Percentiles rank a stretch among this genome's conserved stretches.
Evolutionary conservation across 2,113 vertebrate genomes (phyloP).

Genomic region (Phylloscopus trochilus): DNA sequence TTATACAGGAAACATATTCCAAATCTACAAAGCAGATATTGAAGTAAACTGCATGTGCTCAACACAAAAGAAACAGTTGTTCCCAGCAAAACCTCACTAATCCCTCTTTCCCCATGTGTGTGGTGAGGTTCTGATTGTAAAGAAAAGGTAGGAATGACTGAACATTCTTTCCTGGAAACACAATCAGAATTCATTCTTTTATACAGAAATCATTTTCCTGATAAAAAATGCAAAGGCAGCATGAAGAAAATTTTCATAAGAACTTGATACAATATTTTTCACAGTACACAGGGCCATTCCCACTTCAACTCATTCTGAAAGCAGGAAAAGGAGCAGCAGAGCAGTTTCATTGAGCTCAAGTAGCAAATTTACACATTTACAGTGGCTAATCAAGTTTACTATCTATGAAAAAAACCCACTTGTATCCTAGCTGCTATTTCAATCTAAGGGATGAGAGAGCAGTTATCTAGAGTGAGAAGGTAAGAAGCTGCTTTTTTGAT

Average conservation of each 20-base stretch:
- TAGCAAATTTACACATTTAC: not conserved
- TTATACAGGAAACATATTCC: not conserved
- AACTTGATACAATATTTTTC: not conserved
- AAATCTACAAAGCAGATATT: not conserved
- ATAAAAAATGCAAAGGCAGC: not conserved
- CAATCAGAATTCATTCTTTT: not conserved
- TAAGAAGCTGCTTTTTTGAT: not conserved
- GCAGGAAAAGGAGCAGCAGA: not conserved
- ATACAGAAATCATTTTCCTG: not conserved
- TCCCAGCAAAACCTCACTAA: not conserved
- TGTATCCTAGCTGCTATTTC: not conserved
- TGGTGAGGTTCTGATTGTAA: not conserved
- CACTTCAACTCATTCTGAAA: not conserved
- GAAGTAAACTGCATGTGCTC: not conserved
- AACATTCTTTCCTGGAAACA: not conserved
- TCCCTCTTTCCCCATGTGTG: not conserved
- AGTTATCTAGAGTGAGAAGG: not conserved
- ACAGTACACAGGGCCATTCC: not conserved
- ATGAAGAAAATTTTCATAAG: not conserved
- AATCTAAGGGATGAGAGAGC: not conserved
- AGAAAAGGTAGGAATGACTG: not conserved
- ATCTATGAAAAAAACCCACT: not conserved
- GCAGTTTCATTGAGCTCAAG: not conserved
- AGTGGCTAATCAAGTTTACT: not conserved
- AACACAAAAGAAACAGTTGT: not conserved